Base-by-base conservation (phyloP, 1,140 invertebrate species). In the Drosophila insularis region DNA sequence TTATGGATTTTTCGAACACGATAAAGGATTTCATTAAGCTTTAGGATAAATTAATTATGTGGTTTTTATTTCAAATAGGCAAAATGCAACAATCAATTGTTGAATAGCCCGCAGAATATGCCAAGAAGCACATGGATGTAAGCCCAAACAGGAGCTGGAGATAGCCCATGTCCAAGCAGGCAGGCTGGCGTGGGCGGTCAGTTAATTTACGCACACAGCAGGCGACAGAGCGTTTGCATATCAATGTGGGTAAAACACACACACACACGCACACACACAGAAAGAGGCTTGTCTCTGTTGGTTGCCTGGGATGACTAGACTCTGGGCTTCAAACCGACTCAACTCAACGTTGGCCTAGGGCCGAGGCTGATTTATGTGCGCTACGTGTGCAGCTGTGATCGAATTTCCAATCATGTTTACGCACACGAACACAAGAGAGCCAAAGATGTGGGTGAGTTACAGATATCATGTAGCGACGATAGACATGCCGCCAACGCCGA, bases 331-430 rank as follows among this genome's bases (percentile, higher is more conserved):
- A 73, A 79, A 72, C 31, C 71, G 74, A 70, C 76, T 78, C 76
- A 68, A 73, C 64, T 78, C 65, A 46, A 75, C 65, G 55, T 14
- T 37, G 54, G 61, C 32, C 35, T 54, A 58, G 63, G 65, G 66
- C 63, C 65, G 37, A 63, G 71, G 73, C 82, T 89, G 84, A 89
- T 89, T 89, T 89, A 89, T 89, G 84, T 89, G 84, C 73, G 65
- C 74, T 89, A 89, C 84, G 85, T 89, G 85, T 89, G 74, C 84
- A 89, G 84, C 84, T 89, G 84, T 89, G 84, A 89, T 89, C 84
- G 84, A 89, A 89, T 89, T 89, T 89, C 85, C 84, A 89, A 89
- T 89, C 84, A 89, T 89, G 84, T 89, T 89, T 89, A 89, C 79
- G 65, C 63, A 66, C 70, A 81, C 43, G 63, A 63, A 40, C 56